phyloP scores from a whole-genome alignment of 2,113 vertebrate genomes.

The Carollia perspicillata region DNA sequence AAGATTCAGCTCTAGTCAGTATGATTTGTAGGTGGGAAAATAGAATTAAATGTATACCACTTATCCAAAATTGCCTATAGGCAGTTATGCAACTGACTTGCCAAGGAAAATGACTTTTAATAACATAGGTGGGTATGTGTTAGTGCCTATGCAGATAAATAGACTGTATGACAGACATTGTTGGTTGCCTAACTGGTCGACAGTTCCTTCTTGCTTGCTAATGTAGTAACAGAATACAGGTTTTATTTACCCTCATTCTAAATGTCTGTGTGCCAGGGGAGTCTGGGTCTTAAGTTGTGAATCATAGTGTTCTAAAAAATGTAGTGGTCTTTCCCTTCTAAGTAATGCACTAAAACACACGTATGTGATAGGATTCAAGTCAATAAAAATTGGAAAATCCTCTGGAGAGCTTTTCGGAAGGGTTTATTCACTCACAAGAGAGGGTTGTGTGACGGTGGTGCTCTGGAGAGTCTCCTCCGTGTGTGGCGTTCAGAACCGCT shows the following conservation, averaged over 20 bases:
- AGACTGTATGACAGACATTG: not conserved
- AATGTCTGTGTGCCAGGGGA: not conserved
- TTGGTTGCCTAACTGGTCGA: not conserved
- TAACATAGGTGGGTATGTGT: not conserved
- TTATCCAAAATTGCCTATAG: not conserved
- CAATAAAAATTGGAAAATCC: not conserved
- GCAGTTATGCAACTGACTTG: not conserved
- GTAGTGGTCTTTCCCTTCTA: not conserved
- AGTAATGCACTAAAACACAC: not conserved
- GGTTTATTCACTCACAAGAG: not conserved
- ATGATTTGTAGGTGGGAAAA: not conserved
- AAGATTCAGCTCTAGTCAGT: not conserved
- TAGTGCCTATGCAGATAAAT: not conserved
- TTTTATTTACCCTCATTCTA: not conserved
- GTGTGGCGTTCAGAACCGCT: not conserved
- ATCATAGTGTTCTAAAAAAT: not conserved
- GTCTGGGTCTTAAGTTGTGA: not conserved
- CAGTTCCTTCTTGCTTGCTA: not conserved
- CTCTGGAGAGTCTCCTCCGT: not conserved
- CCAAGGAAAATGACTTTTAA: not conserved
- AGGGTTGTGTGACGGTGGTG: rapidly evolving
- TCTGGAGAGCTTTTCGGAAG: not conserved
- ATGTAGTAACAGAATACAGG: not conserved
- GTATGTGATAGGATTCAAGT: not conserved
- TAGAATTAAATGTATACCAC: not conserved